Percentiles rank a stretch among this genome's conserved stretches.
These are phyloP conservation scores for Gisinianus flammeolus DNA, from an alignment of 2,888 invertebrate genomes.

Conservation along the genomic window DNA sequence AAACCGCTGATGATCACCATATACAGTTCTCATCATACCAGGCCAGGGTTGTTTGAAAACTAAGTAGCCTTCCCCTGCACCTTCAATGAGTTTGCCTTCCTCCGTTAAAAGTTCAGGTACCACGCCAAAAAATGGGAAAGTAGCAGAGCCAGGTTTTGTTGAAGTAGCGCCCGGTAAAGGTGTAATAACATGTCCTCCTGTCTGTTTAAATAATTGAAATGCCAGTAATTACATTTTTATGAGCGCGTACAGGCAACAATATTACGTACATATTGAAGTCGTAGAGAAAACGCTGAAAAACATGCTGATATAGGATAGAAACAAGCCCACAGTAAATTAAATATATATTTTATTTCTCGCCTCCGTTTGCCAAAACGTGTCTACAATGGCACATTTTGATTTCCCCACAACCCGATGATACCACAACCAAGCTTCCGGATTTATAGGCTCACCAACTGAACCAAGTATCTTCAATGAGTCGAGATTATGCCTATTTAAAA, in stretches of 20 bases:
- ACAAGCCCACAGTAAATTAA: no score
- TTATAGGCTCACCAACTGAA: slow-evolving; percentile 82
- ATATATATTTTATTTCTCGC: no score
- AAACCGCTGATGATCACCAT: slow-evolving; percentile 86
- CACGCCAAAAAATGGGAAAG: slow-evolving; percentile 97
- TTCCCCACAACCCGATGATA: slow-evolving; percentile 82
- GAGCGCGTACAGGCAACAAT: no score
- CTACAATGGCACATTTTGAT: slow-evolving; percentile 86
- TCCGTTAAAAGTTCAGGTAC: slow-evolving; percentile 86
- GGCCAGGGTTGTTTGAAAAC: slow-evolving; percentile 97
- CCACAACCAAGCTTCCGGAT: slow-evolving; percentile 98
- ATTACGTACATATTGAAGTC: no score
- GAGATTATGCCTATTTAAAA: background rate
- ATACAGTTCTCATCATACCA: slow-evolving; percentile 95
- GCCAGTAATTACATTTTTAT: background rate
- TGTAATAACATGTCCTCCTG: slow-evolving; percentile 93
- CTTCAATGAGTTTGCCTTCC: slow-evolving; percentile 81
- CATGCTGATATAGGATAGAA: no score
- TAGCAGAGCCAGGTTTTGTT: slow-evolving; percentile 97
- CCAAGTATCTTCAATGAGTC: background rate
- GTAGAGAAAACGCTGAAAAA: no score
- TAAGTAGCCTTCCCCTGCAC: slow-evolving; percentile 91
- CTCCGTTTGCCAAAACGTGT: slow-evolving; percentile 99
- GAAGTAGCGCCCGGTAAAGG: slow-evolving; percentile 95
- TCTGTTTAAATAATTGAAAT: no score